phyloP scores from a whole-genome alignment of 2,888 invertebrate genomes.

The Sicus ferrugineus region DNA sequence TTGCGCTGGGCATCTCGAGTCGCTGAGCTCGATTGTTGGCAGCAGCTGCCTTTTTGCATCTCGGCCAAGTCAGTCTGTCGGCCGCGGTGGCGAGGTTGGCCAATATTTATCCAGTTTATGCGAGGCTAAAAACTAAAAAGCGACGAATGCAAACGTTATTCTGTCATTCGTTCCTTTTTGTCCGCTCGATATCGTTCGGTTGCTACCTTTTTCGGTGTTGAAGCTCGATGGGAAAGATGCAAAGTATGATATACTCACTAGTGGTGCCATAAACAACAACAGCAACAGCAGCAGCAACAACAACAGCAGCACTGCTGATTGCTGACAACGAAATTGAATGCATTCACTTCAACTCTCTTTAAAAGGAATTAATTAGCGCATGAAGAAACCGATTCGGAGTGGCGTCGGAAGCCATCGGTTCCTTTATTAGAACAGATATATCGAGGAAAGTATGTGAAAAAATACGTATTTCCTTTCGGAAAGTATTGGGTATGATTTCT shows the following conservation, averaged over 20 bases:
- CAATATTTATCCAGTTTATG: conserved; percentile 33
- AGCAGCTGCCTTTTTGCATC: neutral
- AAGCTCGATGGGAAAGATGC: conserved; percentile 22
- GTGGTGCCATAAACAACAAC: too few species aligned
- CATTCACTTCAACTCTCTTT: neutral
- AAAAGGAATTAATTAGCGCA: conserved; percentile 32
- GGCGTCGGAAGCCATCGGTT: too few species aligned
- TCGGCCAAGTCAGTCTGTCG: neutral
- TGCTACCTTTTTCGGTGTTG: conserved; percentile 20
- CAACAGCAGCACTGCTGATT: neutral
- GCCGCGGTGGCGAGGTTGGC: neutral
- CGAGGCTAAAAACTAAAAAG: too few species aligned
- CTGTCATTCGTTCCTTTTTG: conserved; percentile 16
- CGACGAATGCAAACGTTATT: conserved; percentile 27
- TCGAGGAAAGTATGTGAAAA: too few species aligned
- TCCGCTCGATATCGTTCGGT: neutral
- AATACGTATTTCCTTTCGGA: too few species aligned
- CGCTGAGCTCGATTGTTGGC: neutral
- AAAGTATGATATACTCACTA: conserved; percentile 19
- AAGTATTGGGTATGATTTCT: too few species aligned
- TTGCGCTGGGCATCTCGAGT: too few species aligned
- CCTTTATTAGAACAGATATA: too few species aligned
- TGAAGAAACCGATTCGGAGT: too few species aligned
- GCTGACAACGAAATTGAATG: too few species aligned
- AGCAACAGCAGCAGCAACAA: neutral